Conservation (phyloP, 2,113 vertebrate species). For the Muntiacus reevesi region DNA sequence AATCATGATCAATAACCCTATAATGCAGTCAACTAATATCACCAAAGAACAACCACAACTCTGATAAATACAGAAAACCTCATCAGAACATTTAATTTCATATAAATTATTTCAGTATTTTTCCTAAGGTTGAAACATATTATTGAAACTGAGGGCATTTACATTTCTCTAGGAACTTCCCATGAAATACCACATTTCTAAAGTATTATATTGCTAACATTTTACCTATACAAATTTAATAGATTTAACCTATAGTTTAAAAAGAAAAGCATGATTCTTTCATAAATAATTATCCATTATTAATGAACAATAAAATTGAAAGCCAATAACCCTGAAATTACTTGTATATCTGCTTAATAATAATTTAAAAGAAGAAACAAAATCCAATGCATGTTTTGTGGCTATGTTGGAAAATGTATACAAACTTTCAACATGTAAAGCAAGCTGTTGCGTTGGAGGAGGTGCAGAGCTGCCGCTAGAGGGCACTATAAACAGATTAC, state of each 20-base stretch:
- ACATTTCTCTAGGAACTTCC: background rate
- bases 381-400: background rate
- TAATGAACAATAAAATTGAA: background rate
- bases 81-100: background rate
- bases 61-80: background rate
- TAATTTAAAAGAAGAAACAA: background rate
- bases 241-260: background rate
- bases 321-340: background rate
- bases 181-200: background rate
- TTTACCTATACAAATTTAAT: background rate
- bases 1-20: background rate
- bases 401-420: background rate
- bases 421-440: background rate
- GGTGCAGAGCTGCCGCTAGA: conserved; percentile 12
- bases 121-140: background rate
- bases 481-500: conserved; percentile 28
- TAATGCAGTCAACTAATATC: background rate
- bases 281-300: background rate
- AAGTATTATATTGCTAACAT: background rate
- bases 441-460: background rate
- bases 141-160: background rate
- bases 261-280: background rate
- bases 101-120: background rate
- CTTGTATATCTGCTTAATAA: background rate
- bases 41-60: background rate